phyloP scores from a whole-genome alignment of 2,888 invertebrate species.

The Girardia tigrina region DNA sequence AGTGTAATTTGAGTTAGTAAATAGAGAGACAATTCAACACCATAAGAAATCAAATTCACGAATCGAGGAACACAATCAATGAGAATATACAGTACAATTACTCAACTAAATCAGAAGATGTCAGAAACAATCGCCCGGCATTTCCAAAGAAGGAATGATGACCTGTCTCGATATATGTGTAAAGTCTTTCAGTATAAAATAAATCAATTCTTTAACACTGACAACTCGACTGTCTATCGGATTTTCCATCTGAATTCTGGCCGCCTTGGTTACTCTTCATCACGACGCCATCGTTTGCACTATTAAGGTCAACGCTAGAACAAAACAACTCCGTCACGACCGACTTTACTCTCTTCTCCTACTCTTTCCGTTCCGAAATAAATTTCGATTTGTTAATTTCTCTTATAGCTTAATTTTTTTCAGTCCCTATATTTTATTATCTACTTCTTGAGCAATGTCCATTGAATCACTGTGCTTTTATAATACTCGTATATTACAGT shows the following conservation, averaged over 20 bases:
- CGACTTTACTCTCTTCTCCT: no score
- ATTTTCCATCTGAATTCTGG: slow-evolving; percentile 8
- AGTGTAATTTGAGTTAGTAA: no score
- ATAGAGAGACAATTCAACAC: no score
- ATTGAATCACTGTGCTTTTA: no score
- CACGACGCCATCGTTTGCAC: slow-evolving; percentile 31
- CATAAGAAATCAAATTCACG: no score
- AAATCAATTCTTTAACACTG: slow-evolving; percentile 16
- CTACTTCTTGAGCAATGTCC: no score
- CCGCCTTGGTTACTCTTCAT: slow-evolving; percentile 21
- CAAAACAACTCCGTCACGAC: no score
- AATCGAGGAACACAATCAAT: not conserved
- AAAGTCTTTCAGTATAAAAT: not conserved
- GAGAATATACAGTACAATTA: not conserved
- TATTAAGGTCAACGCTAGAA: slow-evolving; percentile 30
- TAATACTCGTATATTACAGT: no score
- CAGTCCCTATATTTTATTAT: no score
- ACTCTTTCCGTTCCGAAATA: no score
- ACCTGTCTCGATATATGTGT: not conserved
- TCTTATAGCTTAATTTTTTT: no score
- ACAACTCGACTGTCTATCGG: not conserved
- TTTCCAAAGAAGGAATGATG: not conserved
- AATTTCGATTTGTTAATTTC: no score
- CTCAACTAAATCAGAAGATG: not conserved
- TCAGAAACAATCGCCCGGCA: not conserved